phyloP scores from a whole-genome alignment of 2,113 vertebrate genomes.

The Reinhardtius hippoglossoides region DNA sequence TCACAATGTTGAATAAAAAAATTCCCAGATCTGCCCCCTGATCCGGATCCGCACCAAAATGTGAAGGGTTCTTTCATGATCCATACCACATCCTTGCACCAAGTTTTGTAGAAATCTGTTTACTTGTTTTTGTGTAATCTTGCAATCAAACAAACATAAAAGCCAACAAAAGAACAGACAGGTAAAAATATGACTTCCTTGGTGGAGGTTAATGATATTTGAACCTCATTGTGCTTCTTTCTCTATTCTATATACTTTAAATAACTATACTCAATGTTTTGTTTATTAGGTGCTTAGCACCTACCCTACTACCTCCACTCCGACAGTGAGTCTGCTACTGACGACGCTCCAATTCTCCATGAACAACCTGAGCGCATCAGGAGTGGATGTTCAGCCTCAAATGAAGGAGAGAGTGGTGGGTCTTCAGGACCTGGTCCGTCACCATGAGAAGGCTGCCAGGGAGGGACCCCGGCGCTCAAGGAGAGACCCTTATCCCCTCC shows the following conservation, averaged over 20 bases:
- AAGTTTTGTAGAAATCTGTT: no score
- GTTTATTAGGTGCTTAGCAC: constrained; percentile 82
- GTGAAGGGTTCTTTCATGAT: no score
- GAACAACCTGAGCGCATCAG: constrained; percentile 84
- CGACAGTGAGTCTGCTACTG: constrained; percentile 84
- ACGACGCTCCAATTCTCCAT: constrained; percentile 84
- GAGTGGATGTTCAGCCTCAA: constrained; percentile 82
- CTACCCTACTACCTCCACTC: constrained; percentile 89
- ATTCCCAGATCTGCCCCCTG: no score
- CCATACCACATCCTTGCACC: no score
- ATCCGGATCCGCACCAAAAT: no score
- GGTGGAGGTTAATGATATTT: no score
- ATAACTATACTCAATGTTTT: background rate
- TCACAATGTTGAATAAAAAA: no score
- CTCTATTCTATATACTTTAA: background rate
- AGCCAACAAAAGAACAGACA: no score
- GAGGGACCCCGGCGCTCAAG: constrained; percentile 88
- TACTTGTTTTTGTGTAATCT: no score
- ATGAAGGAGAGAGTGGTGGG: constrained; percentile 82
- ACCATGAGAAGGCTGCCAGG: constrained; percentile 87
- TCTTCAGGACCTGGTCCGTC: constrained; percentile 81
- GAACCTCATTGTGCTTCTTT: background rate
- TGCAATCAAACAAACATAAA: no score
- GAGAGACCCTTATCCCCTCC: constrained; percentile 85
- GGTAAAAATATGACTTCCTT: no score